Conservation (phyloP, 2,888 invertebrate genomes). For the Eucera pruinosa region DNA sequence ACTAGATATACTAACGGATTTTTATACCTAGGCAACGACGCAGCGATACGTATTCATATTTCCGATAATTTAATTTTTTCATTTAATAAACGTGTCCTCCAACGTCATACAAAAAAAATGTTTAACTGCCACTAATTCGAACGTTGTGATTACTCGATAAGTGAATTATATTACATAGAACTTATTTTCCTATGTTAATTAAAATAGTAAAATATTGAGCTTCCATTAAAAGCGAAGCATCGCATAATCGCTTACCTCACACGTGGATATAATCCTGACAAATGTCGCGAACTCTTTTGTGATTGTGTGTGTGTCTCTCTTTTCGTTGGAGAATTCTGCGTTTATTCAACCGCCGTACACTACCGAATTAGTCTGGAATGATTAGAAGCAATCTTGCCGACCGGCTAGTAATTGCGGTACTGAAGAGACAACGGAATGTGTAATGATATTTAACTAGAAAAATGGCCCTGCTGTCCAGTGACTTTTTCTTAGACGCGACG, state of each 20-base stretch:
- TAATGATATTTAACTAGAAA: constrained; percentile 27
- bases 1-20: constrained; percentile 6
- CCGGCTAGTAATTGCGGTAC: constrained; percentile 16
- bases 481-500: constrained; percentile 27
- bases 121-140: neutral
- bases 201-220: neutral
- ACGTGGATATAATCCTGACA: constrained; percentile 73
- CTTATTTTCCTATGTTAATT: neutral
- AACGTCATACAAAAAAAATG: too few relatives aligned
- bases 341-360: constrained; percentile 10
- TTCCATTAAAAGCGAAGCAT: neutral
- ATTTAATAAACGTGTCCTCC: too few relatives aligned
- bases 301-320: constrained; percentile 8
- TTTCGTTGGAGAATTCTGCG: neutral
- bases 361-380: constrained; percentile 26
- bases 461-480: constrained; percentile 20
- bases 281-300: constrained; percentile 16
- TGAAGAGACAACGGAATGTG: constrained; percentile 24
- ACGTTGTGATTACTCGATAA: too few relatives aligned
- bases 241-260: constrained; percentile 66
- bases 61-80: too few relatives aligned
- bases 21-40: neutral
- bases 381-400: constrained; percentile 19
- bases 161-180: neutral
- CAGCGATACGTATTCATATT: neutral